Evolutionary conservation across 92 coral and sea anemone genomes (phyloP), one percentile per base, ranked within the genome.

Genomic region (Phenganax marumi): DNA sequence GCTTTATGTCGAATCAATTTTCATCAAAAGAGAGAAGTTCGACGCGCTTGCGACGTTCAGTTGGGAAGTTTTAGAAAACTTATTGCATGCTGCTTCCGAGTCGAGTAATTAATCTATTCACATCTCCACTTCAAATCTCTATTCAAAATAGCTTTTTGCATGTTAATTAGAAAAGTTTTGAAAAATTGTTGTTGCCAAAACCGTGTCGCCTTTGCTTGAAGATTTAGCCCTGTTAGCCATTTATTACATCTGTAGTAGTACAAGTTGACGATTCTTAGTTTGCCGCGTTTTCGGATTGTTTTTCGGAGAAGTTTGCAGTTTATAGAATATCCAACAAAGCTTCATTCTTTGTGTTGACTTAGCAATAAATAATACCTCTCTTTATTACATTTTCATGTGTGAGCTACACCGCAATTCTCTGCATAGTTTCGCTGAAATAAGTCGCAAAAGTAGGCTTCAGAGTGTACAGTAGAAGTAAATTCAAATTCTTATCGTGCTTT

Each of bases 121-220:
- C 43, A 78, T 61, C 73, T 24, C 47, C 54, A 17, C 72, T 78
- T 48, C n/a, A 62, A 25, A 78, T 78, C 73, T 33, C 43, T 78
- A 78, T 78, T 78, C 83, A 78, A 78, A 78, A 78, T 78, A 63
- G 46, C 83, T 78, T 78, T 61, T 78, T 78, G 83, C 61, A 78
- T 78, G 60, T 61, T 78, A 78, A 78, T 78, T 78, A 78, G 72
- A 78, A 78, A 78, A 78, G 71, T 78, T 78, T 78, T 78, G 53
- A 78, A 78, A 78, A 78, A 78, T 56, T 66, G 57, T 50, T n/a
- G 23, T 8, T 26, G 50, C 12, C 26, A 39, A 14, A 12, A 60
- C 49, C 72, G 25, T 49, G 63, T 60, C 54, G 47, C 60, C 52
- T 48, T 19, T 48, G 83, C 52, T 18, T 19, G 17, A 50, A 50